phyloP scores from a whole-genome alignment of 2,888 invertebrate species.

The Drosophila subquinaria region DNA sequence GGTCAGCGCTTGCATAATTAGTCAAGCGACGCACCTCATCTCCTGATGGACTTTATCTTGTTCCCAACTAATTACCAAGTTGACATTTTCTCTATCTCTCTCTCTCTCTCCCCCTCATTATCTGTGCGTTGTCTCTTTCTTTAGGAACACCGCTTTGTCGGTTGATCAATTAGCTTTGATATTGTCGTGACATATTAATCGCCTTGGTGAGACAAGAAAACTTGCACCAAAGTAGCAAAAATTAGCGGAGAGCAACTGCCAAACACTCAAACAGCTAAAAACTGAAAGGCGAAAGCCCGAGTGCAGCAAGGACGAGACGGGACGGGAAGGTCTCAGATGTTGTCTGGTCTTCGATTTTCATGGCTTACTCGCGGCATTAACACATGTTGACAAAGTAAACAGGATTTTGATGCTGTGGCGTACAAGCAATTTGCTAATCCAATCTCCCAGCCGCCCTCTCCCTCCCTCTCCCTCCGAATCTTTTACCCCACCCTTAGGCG shows the following conservation, averaged over 20 bases:
- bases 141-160: constrained; percentile 15
- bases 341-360: constrained; percentile 66
- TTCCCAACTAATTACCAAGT: constrained; percentile 50
- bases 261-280: not conserved
- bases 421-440: constrained; percentile 72
- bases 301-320: not conserved
- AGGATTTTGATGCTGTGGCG: constrained; percentile 74
- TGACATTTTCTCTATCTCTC: constrained; percentile 39
- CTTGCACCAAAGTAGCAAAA: constrained; percentile 58
- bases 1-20: constrained; percentile 44
- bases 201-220: constrained; percentile 60
- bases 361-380: constrained; percentile 77
- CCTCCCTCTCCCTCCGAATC: not conserved
- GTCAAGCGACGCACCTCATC: constrained; percentile 30
- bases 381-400: constrained; percentile 84
- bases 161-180: constrained; percentile 80
- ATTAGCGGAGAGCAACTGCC: constrained; percentile 24
- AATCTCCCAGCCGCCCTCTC: constrained; percentile 16
- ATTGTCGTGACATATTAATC: constrained; percentile 78
- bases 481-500: constrained; percentile 6
- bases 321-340: constrained; percentile 40
- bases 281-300: constrained; percentile 1
- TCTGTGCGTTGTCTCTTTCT: constrained; percentile 4
- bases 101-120: not conserved
- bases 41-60: not conserved